A percentile compares a stretch with the other conserved stretches of the same genome.
These are phyloP conservation scores for Terrapene triunguis DNA, from an alignment of 2,113 vertebrate genomes.

Conservation along the genomic window DNA sequence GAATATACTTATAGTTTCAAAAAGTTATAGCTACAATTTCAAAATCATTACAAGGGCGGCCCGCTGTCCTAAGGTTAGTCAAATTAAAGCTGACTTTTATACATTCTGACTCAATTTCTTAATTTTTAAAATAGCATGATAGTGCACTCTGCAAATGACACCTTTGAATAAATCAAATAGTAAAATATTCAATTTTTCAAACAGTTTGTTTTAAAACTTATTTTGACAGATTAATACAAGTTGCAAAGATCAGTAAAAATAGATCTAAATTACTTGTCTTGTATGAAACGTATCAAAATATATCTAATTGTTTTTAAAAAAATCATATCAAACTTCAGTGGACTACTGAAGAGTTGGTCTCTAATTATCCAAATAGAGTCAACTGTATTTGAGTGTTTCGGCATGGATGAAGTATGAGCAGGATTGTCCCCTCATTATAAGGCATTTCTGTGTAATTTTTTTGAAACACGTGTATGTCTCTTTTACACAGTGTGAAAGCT, in stretches of 20 bases:
- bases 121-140: neutral
- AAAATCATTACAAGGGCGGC: neutral
- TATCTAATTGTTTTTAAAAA: neutral
- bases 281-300: neutral
- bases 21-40: neutral
- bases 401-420: neutral
- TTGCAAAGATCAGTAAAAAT: neutral
- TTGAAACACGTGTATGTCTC: neutral
- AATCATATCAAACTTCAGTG: neutral
- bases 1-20: neutral
- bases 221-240: neutral
- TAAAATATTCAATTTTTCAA: neutral
- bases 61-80: neutral
- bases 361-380: neutral
- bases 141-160: neutral
- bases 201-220: neutral
- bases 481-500: neutral
- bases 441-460: neutral
- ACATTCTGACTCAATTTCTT: neutral
- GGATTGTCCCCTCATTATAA: neutral
- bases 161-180: neutral
- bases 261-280: neutral
- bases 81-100: slow-evolving; percentile 4
- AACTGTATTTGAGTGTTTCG: neutral
- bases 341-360: neutral